Evolutionary conservation across 2,113 vertebrate genomes (phyloP).

Genomic region (Electrona antarctica): DNA sequence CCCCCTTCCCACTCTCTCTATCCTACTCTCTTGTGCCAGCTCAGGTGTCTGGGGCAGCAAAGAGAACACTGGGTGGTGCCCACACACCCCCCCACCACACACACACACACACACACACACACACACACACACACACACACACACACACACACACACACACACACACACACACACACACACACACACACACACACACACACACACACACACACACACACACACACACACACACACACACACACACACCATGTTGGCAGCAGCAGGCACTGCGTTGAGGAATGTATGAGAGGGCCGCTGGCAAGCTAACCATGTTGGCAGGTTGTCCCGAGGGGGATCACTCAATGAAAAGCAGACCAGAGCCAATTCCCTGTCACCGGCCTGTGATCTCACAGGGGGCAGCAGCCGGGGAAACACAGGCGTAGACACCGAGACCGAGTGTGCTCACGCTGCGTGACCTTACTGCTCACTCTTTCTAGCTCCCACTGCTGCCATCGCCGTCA

Average conservation of each 20-base stretch:
- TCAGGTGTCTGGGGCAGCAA: constrained; percentile 69
- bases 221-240: constrained; percentile 43
- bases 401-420: constrained; percentile 33
- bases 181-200: too few species aligned
- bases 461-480: constrained; percentile 40
- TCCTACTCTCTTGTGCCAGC: constrained; percentile 54
- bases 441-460: constrained; percentile 61
- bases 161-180: too few species aligned
- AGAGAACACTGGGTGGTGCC: constrained; percentile 61
- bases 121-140: constrained; percentile 50
- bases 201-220: too few species aligned
- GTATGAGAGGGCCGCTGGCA: constrained; percentile 60
- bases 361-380: constrained; percentile 61
- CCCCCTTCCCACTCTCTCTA: constrained; percentile 19
- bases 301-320: constrained; percentile 46
- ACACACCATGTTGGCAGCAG: constrained; percentile 48
- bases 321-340: constrained; percentile 38
- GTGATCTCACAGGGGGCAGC: constrained; percentile 56
- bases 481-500: not conserved
- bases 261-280: constrained; percentile 47
- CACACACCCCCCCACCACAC: too few species aligned
- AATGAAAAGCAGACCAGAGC: constrained; percentile 29
- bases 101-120: too few species aligned
- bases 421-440: constrained; percentile 52
- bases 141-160: too few species aligned